Evolutionary conservation across 2,888 invertebrate species (phyloP).

Genomic region (Zaprionus bogoriensis): DNA sequence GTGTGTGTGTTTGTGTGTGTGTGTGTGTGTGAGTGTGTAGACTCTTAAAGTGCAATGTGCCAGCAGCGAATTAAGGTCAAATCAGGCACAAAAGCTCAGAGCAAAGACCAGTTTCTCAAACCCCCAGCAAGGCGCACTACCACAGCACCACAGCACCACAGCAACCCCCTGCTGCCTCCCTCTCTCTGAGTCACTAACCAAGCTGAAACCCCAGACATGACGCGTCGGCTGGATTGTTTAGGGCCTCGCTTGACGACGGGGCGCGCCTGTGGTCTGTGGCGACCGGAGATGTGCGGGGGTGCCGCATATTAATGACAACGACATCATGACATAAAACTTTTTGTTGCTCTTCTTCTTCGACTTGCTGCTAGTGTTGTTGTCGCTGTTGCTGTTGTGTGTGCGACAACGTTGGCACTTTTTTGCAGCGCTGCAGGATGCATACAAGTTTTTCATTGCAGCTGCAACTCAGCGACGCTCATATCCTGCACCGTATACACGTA

Average conservation of each 20-base stretch:
- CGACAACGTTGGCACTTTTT: conserved; percentile 51
- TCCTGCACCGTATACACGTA: conserved; percentile 48
- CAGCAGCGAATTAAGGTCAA: conserved; percentile 73
- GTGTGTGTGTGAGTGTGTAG: neutral
- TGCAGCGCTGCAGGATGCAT: conserved; percentile 54
- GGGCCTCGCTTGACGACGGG: conserved; percentile 5
- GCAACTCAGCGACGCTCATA: conserved; percentile 59
- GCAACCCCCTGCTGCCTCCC: neutral
- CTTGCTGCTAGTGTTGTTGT: conserved; percentile 20
- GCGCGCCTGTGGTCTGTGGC: conserved; percentile 25
- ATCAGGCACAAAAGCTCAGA: conserved; percentile 54
- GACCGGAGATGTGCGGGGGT: neutral
- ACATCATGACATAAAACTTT: conserved; percentile 46
- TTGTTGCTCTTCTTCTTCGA: conserved; percentile 12
- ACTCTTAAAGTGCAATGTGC: conserved; percentile 69
- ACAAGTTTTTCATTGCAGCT: conserved; percentile 60
- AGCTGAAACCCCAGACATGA: conserved; percentile 10
- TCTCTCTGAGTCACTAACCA: neutral
- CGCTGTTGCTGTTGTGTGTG: conserved; percentile 20
- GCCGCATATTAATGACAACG: conserved; percentile 50
- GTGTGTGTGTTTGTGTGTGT: conserved; percentile 2
- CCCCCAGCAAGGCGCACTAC: neutral
- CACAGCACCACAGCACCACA: conserved; percentile 2
- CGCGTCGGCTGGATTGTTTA: conserved; percentile 18
- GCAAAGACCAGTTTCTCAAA: conserved; percentile 3